Evolutionary conservation across 2,888 invertebrate genomes (phyloP), one percentile per base, ranked within the genome.

Genomic region (Carpatolechia fugitivella): DNA sequence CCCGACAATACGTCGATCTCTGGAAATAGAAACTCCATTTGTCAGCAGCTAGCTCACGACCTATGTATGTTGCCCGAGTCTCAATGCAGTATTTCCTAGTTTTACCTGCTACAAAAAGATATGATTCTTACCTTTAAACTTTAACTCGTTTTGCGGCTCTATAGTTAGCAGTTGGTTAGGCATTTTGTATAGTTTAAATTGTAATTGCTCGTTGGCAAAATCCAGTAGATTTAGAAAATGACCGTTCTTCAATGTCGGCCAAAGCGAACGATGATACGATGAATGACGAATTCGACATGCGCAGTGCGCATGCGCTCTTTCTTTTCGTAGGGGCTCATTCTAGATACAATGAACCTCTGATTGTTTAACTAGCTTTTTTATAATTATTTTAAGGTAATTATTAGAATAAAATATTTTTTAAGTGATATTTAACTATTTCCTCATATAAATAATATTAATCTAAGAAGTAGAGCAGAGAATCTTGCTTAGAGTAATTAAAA

Each of bases 91-190:
- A 66, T 68, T 72, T 64, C 60, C 60, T 54, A 62, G 62, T 60
- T 10, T 63, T 65, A 68, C 62, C 56, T 60, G 65, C 51, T 66
- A 64, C 56, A 72, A 66, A 71, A 69, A 60, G 62, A 68, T 68
- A 60, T 58, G 68, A 64, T 62, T 88, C 94, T 93, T 91, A 97
- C 97, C 97, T 92, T 94, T 93, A 91, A 97, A 97, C 92, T 94
- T 95, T 75, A 97, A 93, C 91, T 97, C 97, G 89, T 93, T 93
- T 90, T 94, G 94, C 72, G 97, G 97, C 78, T 97, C 96, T 93
- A 97, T 96, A 82, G 92, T 91, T 88, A 97, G 91, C 82, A 96
- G 93, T 85, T 96, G 96, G 83, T 95, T 95, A 73, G 93, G 93
- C 89, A 90, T 90, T 78, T 82, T 88, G 75, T 74, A 73, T 68